Conservation (phyloP, 2,888 invertebrate genomes). For the Lasioglossum malachurum region DNA sequence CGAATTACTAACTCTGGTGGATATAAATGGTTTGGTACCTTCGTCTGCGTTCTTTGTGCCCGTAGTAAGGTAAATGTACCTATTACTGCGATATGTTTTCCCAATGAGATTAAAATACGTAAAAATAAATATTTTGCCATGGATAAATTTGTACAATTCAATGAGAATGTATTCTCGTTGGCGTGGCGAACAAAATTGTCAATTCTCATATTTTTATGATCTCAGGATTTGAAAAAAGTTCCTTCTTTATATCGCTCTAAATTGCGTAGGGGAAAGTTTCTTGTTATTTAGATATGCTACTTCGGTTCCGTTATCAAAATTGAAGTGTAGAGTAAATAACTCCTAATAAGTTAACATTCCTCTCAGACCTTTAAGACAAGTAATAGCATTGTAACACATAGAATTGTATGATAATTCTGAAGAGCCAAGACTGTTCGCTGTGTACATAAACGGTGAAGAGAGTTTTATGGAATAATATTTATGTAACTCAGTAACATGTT, state of each 20-base stretch:
- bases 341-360: too few species aligned
- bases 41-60: not conserved
- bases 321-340: too few species aligned
- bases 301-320: too few species aligned
- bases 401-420: not conserved
- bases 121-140: not conserved
- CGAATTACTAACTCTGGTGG: not conserved
- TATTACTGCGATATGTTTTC: not conserved
- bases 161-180: too few species aligned
- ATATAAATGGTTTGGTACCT: not conserved
- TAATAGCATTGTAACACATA: not conserved
- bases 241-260: too few species aligned
- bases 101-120: not conserved
- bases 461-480: not conserved
- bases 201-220: too few species aligned
- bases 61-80: not conserved
- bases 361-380: not conserved
- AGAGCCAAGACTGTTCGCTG: not conserved
- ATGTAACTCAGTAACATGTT: not conserved
- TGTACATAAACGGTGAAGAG: not conserved
- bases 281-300: too few species aligned
- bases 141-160: not conserved
- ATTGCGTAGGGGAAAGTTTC: too few species aligned
- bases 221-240: too few species aligned
- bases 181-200: too few species aligned